Evolutionary conservation across 2,797 vertebrate genomes (phyloP), one percentile per base, ranked within the genome.

Genomic region (Vireo griseus): DNA sequence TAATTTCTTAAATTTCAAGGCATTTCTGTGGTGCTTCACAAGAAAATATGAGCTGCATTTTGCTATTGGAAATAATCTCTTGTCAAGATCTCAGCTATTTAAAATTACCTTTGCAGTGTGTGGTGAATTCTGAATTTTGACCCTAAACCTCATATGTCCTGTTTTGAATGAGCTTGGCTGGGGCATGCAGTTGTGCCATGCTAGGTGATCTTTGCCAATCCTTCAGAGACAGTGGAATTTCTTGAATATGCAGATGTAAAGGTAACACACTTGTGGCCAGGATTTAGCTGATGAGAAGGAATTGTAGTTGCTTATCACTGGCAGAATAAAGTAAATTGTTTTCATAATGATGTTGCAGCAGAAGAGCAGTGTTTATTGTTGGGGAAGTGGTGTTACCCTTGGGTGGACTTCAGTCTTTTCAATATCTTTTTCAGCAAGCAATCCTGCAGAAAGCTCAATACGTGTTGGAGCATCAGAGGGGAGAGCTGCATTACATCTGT

Each of bases 401-500:
- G 0, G 9, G 20, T 74, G 4, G 35, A 44, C 29, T 81, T 67
- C 0, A 4, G 20, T 33, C 14, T 73, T 67, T 39, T n/a, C 26
- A 61, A 18, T 8, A 17, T 52, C 4, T 45, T 33, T 72, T 69
- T 11, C 12, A 66, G 37, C 17, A 59, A 17, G 25, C 16, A 44
- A 18, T 24, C 24, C 17, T 87, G 40, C n/a, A 47, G 47, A 42
- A 72, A 42, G 6, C 33, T 74, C 6, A 0, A 1, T n/a, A 15
- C 16, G 6, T 2, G 1, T 5, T 2, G 2, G 20, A 16, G 12
- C 52, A 25, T n/a, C 22, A 6, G 31, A 58, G 16, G 7, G 37
- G 16, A 73, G 17, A 26, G 9, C 45, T 69, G n/a, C 17, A 2
- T 57, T 2, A 1, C 45, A 10, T 58, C 29, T n/a, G 2, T 81